phyloP scores from a whole-genome alignment of 35 echinoderm and acorn worm species.

The Antedon bifida region DNA sequence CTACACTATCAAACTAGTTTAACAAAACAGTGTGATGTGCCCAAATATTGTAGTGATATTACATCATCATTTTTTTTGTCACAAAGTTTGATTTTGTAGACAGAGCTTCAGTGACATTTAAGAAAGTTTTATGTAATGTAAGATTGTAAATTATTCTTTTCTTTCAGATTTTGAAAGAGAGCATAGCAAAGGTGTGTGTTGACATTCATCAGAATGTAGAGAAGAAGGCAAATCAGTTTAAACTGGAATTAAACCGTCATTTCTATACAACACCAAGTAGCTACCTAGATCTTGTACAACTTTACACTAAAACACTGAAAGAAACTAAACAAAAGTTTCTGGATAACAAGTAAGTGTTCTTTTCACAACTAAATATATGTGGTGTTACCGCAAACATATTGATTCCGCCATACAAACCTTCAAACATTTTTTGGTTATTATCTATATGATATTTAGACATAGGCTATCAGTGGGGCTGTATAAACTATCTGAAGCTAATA shows the following conservation, averaged over 20 bases:
- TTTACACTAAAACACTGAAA: constrained; percentile 90
- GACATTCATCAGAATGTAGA: constrained; percentile 77
- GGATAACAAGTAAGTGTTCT: constrained; percentile 91
- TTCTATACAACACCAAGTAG: constrained; percentile 95
- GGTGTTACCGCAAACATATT: no score
- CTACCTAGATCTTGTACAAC: constrained; percentile 88
- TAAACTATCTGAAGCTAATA: constrained; percentile 89
- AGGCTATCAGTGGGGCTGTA: constrained; percentile 73
- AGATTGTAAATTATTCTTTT: not conserved
- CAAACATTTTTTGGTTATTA: no score
- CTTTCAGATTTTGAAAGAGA: constrained; percentile 61
- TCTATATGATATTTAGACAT: constrained; percentile 47
- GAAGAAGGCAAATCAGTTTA: constrained; percentile 50
- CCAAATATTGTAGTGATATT: no score
- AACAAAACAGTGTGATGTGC: no score
- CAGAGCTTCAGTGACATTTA: no score
- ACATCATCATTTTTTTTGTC: no score
- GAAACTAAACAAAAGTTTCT: constrained; percentile 78
- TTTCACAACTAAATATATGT: no score
- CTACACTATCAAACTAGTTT: no score
- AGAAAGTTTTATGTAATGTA: no score
- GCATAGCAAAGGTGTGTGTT: constrained; percentile 85
- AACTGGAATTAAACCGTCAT: constrained; percentile 79
- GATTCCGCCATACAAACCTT: no score
- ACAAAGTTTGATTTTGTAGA: no score